Evolutionary conservation across 2,888 invertebrate species (phyloP).

Genomic region (Limenitis camilla): DNA sequence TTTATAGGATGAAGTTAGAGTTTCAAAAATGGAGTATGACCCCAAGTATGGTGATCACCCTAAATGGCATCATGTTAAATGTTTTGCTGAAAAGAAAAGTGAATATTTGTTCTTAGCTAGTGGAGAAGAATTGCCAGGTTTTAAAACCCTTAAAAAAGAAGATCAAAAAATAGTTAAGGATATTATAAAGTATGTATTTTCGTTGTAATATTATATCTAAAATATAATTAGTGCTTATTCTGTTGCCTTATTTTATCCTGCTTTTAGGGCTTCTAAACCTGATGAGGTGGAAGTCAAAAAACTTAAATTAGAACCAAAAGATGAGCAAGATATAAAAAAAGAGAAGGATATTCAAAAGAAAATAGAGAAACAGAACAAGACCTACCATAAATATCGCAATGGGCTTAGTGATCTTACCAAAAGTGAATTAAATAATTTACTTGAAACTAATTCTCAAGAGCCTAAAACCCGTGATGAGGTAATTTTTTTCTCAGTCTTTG

Average conservation of each 20-base stretch:
- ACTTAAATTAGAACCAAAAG: conserved; percentile 77
- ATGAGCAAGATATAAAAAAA: conserved; percentile 61
- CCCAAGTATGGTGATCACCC: conserved; percentile 88
- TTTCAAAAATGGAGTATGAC: conserved; percentile 90
- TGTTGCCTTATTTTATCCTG: neutral
- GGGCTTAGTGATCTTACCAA: conserved; percentile 71
- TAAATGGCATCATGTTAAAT: conserved; percentile 93
- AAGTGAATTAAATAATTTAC: conserved; percentile 75
- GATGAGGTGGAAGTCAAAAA: conserved; percentile 81
- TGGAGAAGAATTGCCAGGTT: conserved; percentile 86
- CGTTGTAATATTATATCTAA: neutral
- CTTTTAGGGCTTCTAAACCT: conserved; percentile 40
- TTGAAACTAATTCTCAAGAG: conserved; percentile 83
- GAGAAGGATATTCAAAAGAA: conserved; percentile 73
- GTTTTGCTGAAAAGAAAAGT: conserved; percentile 84
- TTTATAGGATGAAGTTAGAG: conserved; percentile 79
- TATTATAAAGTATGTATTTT: conserved; percentile 76
- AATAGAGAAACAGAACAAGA: conserved; percentile 82
- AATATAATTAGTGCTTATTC: neutral
- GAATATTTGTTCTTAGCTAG: conserved; percentile 82
- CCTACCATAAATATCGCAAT: conserved; percentile 52
- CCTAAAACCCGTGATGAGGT: conserved; percentile 79
- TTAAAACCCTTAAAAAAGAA: conserved; percentile 78
- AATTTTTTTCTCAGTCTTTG: conserved; percentile 21
- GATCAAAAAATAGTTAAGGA: conserved; percentile 79